These are phyloP conservation scores for Addax nasomaculatus DNA, from an alignment of 2,113 vertebrate genomes.

Conservation along the genomic window DNA sequence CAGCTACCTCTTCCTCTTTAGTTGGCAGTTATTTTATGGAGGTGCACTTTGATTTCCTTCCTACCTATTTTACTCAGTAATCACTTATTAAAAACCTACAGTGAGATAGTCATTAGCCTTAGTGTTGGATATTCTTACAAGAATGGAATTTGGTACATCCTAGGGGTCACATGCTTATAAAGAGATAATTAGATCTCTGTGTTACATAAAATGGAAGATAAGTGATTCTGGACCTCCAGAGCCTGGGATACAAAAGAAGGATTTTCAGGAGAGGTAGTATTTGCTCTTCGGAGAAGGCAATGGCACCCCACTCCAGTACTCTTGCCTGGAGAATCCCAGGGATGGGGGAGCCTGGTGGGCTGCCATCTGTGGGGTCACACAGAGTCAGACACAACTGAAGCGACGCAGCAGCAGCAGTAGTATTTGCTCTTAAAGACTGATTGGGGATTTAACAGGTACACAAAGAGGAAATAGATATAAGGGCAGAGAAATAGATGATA, in stretches of 20 bases:
- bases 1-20: fast-evolving
- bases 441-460: background rate
- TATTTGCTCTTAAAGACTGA: background rate
- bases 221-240: background rate
- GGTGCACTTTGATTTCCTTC: background rate
- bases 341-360: no score
- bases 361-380: no score
- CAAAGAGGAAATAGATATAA: background rate
- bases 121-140: background rate
- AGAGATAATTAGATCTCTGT: background rate
- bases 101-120: fast-evolving
- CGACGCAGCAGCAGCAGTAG: fast-evolving
- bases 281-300: background rate
- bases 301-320: no score
- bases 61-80: background rate
- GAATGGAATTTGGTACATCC: background rate
- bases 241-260: background rate
- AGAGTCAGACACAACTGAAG: no score
- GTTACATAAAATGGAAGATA: fast-evolving
- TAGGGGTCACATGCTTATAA: background rate
- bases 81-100: background rate
- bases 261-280: background rate
- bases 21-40: background rate
- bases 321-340: no score
- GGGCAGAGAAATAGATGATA: background rate